Evolutionary conservation across 1,140 invertebrate genomes (phyloP).

Genomic region (Bombus soroeensis): DNA sequence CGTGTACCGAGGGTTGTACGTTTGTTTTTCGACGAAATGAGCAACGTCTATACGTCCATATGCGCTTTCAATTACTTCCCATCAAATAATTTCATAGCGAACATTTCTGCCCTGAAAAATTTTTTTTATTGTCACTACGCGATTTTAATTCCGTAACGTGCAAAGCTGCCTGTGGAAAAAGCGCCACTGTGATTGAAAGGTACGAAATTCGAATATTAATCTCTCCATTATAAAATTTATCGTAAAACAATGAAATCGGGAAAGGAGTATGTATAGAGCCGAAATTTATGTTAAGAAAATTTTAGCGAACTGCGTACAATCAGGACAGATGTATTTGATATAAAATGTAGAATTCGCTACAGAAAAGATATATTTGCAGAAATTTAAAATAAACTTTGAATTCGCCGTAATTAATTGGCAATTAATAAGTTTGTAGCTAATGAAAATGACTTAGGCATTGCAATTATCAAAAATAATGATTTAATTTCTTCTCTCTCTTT

Average conservation of each 20-base stretch:
- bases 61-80: constrained; percentile 6
- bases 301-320: no score
- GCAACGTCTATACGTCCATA: background rate
- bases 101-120: background rate
- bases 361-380: background rate
- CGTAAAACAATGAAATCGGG: background rate
- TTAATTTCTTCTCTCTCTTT: background rate
- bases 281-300: background rate
- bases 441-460: background rate
- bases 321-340: no score
- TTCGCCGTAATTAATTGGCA: background rate
- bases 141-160: background rate
- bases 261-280: background rate
- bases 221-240: background rate
- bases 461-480: background rate
- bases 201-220: background rate
- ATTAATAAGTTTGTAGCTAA: background rate
- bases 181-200: background rate
- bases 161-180: background rate
- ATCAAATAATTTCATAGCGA: background rate
- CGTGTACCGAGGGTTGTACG: background rate
- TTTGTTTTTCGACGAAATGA: constrained; percentile 16
- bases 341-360: no score
- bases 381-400: background rate
- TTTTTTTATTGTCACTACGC: background rate